phyloP scores from a whole-genome alignment of 2,113 vertebrate genomes.

The Eurypyga helias region DNA sequence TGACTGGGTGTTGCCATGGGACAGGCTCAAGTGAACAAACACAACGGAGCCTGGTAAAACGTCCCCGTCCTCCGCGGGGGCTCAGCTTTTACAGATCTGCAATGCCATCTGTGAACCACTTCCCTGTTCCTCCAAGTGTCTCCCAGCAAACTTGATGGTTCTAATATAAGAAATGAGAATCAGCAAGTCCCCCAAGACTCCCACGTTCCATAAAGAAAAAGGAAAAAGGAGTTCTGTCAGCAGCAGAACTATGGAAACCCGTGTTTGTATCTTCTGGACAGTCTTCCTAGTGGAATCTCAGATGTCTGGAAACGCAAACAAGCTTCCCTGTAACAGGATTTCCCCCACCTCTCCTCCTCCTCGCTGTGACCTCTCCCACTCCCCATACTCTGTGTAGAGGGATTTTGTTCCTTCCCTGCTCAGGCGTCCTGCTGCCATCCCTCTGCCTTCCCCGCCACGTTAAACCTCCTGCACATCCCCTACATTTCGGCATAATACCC shows the following conservation, averaged over 20 bases:
- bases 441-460: not conserved
- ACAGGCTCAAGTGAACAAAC: not conserved
- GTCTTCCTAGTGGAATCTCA: not conserved
- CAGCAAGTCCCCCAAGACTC: not conserved
- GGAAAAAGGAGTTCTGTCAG: not conserved
- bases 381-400: rapidly evolving
- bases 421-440: not conserved
- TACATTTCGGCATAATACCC: not conserved
- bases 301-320: not conserved
- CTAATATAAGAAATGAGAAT: not conserved
- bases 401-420: not conserved
- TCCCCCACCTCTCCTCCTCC: not conserved
- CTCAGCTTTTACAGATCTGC: not conserved
- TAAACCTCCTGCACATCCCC: not conserved
- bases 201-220: not conserved
- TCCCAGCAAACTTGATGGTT: not conserved
- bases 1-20: not conserved
- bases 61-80: not conserved
- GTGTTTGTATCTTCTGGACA: not conserved
- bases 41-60: not conserved
- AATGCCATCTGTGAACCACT: not conserved
- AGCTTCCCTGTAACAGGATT: not conserved
- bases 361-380: not conserved
- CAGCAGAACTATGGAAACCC: not conserved
- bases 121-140: not conserved